Evolutionary conservation across 1,140 invertebrate species (phyloP).

Genomic region (Penaeus japonicus): DNA sequence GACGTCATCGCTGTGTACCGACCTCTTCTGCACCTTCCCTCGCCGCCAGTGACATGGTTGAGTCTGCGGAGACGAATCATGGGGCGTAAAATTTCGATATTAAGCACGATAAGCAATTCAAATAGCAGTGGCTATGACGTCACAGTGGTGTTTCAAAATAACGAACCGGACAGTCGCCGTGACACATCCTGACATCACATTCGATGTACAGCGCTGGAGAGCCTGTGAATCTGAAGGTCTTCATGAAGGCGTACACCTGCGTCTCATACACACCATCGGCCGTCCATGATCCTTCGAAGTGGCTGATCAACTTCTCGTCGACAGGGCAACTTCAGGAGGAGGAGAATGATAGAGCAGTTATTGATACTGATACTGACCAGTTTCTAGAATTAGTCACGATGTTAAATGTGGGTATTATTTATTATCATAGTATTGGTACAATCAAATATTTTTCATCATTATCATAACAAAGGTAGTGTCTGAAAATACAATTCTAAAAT

Average conservation of each 20-base stretch:
- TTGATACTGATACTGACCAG: neutral
- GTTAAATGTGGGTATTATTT: too few relatives aligned
- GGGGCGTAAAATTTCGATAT: neutral
- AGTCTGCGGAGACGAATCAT: conserved; percentile 21
- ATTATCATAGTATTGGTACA: too few relatives aligned
- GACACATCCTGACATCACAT: conserved; percentile 94
- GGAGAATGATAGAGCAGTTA: neutral
- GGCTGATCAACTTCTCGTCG: conserved; percentile 89
- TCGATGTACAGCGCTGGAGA: conserved; percentile 93
- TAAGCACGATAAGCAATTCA: neutral
- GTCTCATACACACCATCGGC: conserved; percentile 89
- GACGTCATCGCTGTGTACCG: neutral
- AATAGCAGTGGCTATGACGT: neutral
- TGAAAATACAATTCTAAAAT: too few relatives aligned
- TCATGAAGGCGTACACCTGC: conserved; percentile 93
- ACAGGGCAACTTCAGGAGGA: conserved; percentile 79
- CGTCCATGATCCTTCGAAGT: conserved; percentile 89
- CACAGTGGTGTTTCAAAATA: neutral
- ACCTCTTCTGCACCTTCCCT: neutral
- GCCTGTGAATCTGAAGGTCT: conserved; percentile 92
- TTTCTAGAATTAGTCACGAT: too few relatives aligned
- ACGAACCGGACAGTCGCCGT: conserved; percentile 89
- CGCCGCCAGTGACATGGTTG: conserved; percentile 59
- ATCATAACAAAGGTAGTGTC: too few relatives aligned
- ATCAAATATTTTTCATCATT: too few relatives aligned